Evolutionary conservation across 2,888 invertebrate species (phyloP).

Genomic region (Cosmia pyralina): DNA sequence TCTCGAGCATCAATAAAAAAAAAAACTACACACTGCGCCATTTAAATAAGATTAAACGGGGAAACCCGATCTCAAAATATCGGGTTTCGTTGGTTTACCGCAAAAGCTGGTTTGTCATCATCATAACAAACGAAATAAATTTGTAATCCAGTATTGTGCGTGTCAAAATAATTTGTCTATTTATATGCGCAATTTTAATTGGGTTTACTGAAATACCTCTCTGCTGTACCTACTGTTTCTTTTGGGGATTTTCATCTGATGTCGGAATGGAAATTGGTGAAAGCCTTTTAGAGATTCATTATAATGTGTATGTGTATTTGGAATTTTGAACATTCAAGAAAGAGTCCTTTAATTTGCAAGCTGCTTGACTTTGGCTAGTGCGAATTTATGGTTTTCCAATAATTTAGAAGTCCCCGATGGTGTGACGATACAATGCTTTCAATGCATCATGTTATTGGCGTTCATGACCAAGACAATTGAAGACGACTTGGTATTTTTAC

Average conservation of each 20-base stretch:
- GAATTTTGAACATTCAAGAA: not conserved
- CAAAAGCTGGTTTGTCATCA: conserved; percentile 63
- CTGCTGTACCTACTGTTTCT: conserved; percentile 49
- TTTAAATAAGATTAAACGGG: conserved; percentile 59
- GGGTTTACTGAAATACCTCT: conserved; percentile 45
- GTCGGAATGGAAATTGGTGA: conserved; percentile 46
- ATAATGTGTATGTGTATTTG: not conserved
- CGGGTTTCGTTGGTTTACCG: conserved; percentile 50
- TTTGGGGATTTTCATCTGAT: conserved; percentile 51
- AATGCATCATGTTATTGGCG: not conserved
- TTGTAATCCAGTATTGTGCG: conserved; percentile 65
- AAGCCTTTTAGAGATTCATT: conserved; percentile 1
- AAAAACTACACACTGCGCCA: conserved; percentile 35
- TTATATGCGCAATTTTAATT: conserved; percentile 66
- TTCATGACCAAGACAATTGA: too few species aligned
- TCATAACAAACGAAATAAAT: conserved; percentile 65
- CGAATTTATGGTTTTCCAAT: not conserved
- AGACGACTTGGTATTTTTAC: too few species aligned
- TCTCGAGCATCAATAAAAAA: conserved; percentile 11
- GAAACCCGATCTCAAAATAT: conserved; percentile 53
- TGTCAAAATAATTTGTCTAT: conserved; percentile 65
- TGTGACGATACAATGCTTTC: not conserved
- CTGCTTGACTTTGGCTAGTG: not conserved
- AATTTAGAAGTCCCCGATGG: not conserved
- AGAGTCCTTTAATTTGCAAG: not conserved